Percentiles rank a stretch among this genome's conserved stretches.
These are phyloP conservation scores for Mythimna pallens DNA, from an alignment of 2,888 invertebrate species.

Conservation along the genomic window DNA sequence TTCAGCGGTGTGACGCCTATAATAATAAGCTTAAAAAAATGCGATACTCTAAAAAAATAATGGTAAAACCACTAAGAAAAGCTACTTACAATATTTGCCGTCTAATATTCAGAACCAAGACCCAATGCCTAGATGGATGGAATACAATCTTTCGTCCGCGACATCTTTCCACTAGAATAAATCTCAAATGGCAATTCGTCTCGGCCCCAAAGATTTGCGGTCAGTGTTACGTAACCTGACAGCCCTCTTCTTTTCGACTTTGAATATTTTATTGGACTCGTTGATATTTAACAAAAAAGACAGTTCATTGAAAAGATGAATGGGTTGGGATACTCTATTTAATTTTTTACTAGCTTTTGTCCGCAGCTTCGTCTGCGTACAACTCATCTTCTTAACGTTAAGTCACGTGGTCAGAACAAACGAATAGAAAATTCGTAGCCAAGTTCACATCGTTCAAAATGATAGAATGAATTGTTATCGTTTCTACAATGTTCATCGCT, in stretches of 20 bases:
- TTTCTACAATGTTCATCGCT: too few relatives aligned
- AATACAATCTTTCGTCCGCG: constrained; percentile 6
- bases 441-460: too few relatives aligned
- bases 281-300: neutral
- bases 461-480: too few relatives aligned
- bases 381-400: too few relatives aligned
- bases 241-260: constrained; percentile 2
- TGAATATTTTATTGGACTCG: constrained; percentile 17
- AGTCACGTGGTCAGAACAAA: too few relatives aligned
- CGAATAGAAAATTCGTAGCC: too few relatives aligned
- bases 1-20: too few relatives aligned
- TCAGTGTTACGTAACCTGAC: neutral
- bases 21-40: neutral
- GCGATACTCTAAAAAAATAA: neutral
- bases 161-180: constrained; percentile 13
- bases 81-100: neutral
- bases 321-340: neutral
- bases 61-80: neutral
- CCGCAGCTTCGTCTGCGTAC: too few relatives aligned
- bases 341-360: neutral
- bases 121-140: neutral
- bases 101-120: neutral
- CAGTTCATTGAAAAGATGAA: neutral
- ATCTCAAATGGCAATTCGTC: constrained; percentile 14
- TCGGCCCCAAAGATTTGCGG: neutral